Base-by-base conservation (phyloP, 1,140 invertebrate species). In the Gonatopus flavifemur region DNA sequence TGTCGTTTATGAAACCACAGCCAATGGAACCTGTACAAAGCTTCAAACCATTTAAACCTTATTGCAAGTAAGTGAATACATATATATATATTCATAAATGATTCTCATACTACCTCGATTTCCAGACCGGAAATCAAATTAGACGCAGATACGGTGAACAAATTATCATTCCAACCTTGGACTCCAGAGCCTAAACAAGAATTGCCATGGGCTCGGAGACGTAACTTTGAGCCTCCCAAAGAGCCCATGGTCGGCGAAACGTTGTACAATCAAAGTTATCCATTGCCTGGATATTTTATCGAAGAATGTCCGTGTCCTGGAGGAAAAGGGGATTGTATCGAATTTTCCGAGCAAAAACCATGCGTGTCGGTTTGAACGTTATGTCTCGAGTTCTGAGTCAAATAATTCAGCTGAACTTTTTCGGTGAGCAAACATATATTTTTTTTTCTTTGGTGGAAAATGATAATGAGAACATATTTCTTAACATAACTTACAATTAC, bases 61-160 rank as follows among this genome's bases (percentile, higher is more conserved):
- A 75, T 24, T 46, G 48, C 21, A 74, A 54, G 74, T 75, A 47
- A 42, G 46, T 37, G 3, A 30, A 46, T 15, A 49, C 6, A 30
- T 30, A 9, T 30, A 30, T 30, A 32, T 24, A 16, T n/a, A 2
- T 32, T 10, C 8, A 42, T n/a, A 6, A 31, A n/a, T 13, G 30
- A 40, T 2, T 15, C 20, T 37, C 1, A 21, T 38, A 45, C n/a
- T 35, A 39, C 13, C 2, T 40, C n/a, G 8, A 9, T 28, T n/a
- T 22, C 70, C 32, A 82, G 79, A 38, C 79, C 81, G 19, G 70
- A 72, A 21, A 77, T 76, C 8, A 84, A 81, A 16, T 75, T 86
- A 52, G 82, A 82, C 20, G 73, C 61, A 3, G 77, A 81, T 9
- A 86, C 83, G 8, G 66, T 85, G 2, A 83, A 83, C 24, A 84